These are phyloP conservation scores for Limnephilus rhombicus DNA, from an alignment of 2,888 invertebrate genomes.

Conservation along the genomic window DNA sequence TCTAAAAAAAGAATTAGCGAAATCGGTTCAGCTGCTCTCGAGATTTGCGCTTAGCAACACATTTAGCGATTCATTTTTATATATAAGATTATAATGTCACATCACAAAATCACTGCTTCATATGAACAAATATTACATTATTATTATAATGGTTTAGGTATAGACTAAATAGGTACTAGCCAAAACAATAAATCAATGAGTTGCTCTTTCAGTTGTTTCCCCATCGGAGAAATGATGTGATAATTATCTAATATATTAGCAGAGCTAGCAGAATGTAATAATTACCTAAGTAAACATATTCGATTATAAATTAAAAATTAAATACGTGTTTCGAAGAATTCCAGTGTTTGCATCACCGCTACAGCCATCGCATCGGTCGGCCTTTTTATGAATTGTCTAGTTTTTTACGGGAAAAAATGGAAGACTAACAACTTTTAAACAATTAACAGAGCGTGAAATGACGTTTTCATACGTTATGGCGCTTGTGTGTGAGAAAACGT, in stretches of 20 bases:
- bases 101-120: too few species aligned
- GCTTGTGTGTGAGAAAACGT: neutral
- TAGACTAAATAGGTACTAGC: neutral
- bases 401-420: neutral
- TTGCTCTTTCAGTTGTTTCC: neutral
- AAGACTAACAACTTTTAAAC: neutral
- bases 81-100: too few species aligned
- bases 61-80: too few species aligned
- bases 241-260: neutral
- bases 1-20: too few species aligned
- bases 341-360: neutral
- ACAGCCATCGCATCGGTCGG: neutral
- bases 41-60: too few species aligned
- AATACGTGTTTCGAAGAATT: neutral
- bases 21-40: too few species aligned
- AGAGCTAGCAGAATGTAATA: neutral
- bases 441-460: neutral
- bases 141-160: too few species aligned
- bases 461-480: neutral
- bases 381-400: neutral
- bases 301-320: neutral
- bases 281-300: neutral
- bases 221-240: neutral
- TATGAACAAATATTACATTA: too few species aligned
- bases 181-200: neutral